A percentile compares a stretch with the other conserved stretches of the same genome.
phyloP scores from a whole-genome alignment of 2,888 invertebrate genomes.

The Galeopsomyia nigrocyanea region DNA sequence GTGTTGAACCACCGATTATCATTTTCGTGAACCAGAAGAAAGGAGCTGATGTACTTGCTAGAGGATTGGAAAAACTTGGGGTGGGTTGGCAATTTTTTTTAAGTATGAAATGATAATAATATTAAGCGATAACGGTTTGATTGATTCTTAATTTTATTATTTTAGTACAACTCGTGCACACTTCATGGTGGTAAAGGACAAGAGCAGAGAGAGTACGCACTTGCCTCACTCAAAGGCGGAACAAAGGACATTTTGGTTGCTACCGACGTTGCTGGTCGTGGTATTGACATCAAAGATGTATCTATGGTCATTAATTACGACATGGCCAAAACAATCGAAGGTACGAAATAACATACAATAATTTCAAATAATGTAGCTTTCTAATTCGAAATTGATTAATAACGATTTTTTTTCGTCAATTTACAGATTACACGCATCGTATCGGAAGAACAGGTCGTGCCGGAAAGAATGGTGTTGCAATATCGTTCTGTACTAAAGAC shows the following conservation, averaged over 20 bases:
- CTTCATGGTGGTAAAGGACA: constrained; percentile 99
- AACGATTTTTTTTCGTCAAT: neutral
- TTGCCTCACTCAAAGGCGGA: constrained; percentile 95
- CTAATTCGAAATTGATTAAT: neutral
- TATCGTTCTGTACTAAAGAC: constrained; percentile 97
- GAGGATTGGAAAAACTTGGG: constrained; percentile 96
- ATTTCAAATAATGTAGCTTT: too few relatives aligned
- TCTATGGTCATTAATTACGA: constrained; percentile 99
- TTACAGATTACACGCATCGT: constrained; percentile 91
- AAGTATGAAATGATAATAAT: neutral
- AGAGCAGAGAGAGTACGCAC: constrained; percentile 98
- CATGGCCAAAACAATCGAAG: constrained; percentile 99
- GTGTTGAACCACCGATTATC: constrained; percentile 97
- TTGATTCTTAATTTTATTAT: constrained; percentile 27
- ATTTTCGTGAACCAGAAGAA: constrained; percentile 99
- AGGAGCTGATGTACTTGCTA: constrained; percentile 97
- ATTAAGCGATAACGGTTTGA: neutral
- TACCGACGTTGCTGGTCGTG: constrained; percentile 99
- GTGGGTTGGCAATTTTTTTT: constrained; percentile 64
- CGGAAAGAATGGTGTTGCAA: constrained; percentile 96
- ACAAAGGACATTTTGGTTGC: constrained; percentile 98
- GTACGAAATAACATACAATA: constrained; percentile 62
- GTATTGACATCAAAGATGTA: constrained; percentile 99
- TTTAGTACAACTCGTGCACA: constrained; percentile 92
- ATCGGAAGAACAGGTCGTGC: constrained; percentile 99